phyloP scores from a whole-genome alignment of 2,888 invertebrate species.

The Pimpla rufipes region DNA sequence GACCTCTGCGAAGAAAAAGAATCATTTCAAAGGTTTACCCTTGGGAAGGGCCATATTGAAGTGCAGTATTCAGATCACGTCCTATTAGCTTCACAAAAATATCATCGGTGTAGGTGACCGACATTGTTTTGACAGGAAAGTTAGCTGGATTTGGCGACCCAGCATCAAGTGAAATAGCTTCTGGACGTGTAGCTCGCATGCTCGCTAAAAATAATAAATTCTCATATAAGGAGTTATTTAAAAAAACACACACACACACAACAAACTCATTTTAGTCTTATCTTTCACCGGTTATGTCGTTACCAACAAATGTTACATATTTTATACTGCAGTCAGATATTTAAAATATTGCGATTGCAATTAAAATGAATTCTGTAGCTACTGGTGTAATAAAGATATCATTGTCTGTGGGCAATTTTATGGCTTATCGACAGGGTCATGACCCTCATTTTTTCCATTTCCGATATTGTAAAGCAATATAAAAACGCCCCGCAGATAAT shows the following conservation, averaged over 20 bases:
- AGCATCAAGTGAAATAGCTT: conserved; percentile 88
- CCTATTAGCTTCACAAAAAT: conserved; percentile 86
- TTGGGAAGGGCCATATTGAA: conserved; percentile 91
- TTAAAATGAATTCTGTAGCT: too few relatives aligned
- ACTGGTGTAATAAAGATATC: too few relatives aligned
- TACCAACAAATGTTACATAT: too few relatives aligned
- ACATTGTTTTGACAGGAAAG: conserved; percentile 89
- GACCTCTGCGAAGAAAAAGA: not conserved
- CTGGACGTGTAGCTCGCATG: conserved; percentile 84
- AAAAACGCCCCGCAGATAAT: too few relatives aligned
- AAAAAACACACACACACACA: too few relatives aligned
- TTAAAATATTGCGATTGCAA: too few relatives aligned
- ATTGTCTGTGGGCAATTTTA: too few relatives aligned
- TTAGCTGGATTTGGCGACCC: conserved; percentile 90
- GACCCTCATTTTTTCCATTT: too few relatives aligned
- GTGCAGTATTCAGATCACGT: conserved; percentile 87
- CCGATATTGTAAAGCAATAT: too few relatives aligned
- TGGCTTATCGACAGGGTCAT: too few relatives aligned
- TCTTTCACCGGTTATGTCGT: too few relatives aligned
- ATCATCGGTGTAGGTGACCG: conserved; percentile 87
- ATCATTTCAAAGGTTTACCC: conserved; percentile 86
- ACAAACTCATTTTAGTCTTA: not conserved
- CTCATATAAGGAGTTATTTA: not conserved
- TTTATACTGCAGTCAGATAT: too few relatives aligned
- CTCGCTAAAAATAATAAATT: conserved; percentile 80